These are phyloP conservation scores for Podilymbus podiceps DNA, from an alignment of 2,113 vertebrate species.

Conservation along the genomic window DNA sequence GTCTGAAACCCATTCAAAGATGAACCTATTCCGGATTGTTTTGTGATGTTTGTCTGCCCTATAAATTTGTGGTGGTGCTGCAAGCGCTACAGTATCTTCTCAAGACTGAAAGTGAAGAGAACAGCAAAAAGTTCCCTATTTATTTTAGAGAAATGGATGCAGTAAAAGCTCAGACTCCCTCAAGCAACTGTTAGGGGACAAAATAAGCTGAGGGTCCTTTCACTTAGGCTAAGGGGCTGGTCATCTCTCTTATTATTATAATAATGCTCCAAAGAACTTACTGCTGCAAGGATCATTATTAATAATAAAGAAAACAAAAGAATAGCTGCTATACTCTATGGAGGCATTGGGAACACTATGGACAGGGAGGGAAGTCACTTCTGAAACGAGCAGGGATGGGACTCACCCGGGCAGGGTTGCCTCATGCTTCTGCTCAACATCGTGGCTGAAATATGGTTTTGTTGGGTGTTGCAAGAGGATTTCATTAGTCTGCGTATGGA, in stretches of 20 bases:
- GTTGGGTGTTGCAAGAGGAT: neutral
- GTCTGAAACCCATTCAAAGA: constrained; percentile 29
- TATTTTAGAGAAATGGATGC: neutral
- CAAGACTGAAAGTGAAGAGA: neutral
- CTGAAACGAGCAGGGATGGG: neutral
- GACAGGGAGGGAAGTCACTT: neutral
- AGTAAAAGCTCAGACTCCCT: neutral
- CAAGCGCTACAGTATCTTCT: neutral
- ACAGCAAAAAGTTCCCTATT: neutral
- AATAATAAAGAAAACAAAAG: neutral
- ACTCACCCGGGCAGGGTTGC: neutral
- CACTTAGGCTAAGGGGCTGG: neutral
- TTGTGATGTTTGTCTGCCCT: neutral
- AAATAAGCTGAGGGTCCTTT: neutral
- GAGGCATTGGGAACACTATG: neutral
- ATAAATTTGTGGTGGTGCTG: neutral
- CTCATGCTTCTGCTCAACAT: neutral
- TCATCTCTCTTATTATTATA: neutral
- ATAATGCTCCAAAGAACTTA: neutral
- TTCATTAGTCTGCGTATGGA: neutral
- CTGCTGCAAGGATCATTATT: neutral
- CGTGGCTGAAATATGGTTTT: neutral
- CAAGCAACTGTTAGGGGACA: neutral
- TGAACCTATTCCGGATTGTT: neutral
- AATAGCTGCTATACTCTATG: neutral